Evolutionary conservation across 2,888 invertebrate species (phyloP), one percentile per base, ranked within the genome.

Genomic region (Athalia circularis): DNA sequence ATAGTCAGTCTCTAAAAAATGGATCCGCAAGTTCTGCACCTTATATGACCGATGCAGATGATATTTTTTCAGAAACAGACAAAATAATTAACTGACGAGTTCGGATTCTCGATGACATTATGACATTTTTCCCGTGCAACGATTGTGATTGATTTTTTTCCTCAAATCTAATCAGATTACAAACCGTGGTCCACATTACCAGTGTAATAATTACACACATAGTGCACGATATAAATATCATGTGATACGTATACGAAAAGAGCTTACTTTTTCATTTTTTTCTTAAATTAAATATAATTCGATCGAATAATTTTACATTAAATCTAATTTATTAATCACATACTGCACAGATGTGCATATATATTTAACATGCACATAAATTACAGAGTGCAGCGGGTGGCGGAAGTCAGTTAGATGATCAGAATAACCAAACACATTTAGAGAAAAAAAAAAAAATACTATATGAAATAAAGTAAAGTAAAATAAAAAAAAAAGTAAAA

Each of bases 31-130:
- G 29, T 29, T 29, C 2, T 29, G 29, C 29, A 29, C 29, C 29
- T 29, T 29, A 29, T 29, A 29, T 29, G 29, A 29, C 29, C 29
- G 29, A 29, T 29, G 29, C 29, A 29, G 2, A 29, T 29, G 2
- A 29, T 29, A 45, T 61, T 29, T 7, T 29, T 15, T 64, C 6
- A 64, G n/a, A 11, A 50, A 67, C 29, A 11, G 15, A 29, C 1
- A 8, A 43, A 43, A 54, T n/a, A 45, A 64, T 0, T 11, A 64
- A 9, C n/a, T n/a, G 81, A 83, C 79, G 80, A 75, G 54, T 54
- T 54, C 79, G 61, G 67, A 77, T 59, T 48, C 70, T 68, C 8
- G 29, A 29, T 29, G 29, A 29, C 2, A 54, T 54, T 29, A 68
- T 52, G 50, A 68, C 68, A 52, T 68, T 52, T 29, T 29, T 2